Base-by-base conservation (phyloP, 2,888 invertebrate genomes). In the Muschampia plurimacula region DNA sequence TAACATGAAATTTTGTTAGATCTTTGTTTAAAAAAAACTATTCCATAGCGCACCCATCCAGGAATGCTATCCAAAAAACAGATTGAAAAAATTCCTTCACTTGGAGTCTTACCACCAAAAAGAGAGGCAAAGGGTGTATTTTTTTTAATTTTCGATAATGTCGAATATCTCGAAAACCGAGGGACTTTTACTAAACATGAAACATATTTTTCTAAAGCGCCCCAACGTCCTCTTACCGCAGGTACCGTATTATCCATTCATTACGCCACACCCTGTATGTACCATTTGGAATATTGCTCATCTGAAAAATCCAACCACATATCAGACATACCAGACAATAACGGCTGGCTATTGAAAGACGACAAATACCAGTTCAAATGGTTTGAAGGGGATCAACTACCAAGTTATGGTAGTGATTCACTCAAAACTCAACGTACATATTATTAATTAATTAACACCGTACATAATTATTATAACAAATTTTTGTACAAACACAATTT, bases 201-300 rank as follows among this genome's bases (percentile, higher is more conserved):
- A 55, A 55, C 55, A n/a, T n/a, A 10, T 55, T 55, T 15, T 55
- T 55, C 15, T 55, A n/a, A 55, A 55, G 22, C 15, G 22, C 55
- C 22, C 22, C 22, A 22, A 55, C 55, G 55, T 55, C 55, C 55
- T n/a, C n/a, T n/a, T 77, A 1, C 73, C 22, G 55, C 55, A 55
- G 55, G 55, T 22, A 55, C 55, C 55, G 22, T 55, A 22, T 55
- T 55, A 55, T 55, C 55, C 22, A 55, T 55, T 55, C 55, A 55
- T 55, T 55, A 55, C 46, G 46, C 55, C 22, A 55, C 55, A 22
- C 55, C 55, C 55, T 55, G 22, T 22, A 55, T 55, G 41, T 52
- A 70, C 36, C n/a, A 75, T 78, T 62, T 80, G 78, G 76, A 79
- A 76, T 69, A 80, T 79, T 77, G 77, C 75, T 49, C 44, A 76